Conservation (phyloP, 1,140 invertebrate genomes). For the Caenorhabditis briggsae region DNA sequence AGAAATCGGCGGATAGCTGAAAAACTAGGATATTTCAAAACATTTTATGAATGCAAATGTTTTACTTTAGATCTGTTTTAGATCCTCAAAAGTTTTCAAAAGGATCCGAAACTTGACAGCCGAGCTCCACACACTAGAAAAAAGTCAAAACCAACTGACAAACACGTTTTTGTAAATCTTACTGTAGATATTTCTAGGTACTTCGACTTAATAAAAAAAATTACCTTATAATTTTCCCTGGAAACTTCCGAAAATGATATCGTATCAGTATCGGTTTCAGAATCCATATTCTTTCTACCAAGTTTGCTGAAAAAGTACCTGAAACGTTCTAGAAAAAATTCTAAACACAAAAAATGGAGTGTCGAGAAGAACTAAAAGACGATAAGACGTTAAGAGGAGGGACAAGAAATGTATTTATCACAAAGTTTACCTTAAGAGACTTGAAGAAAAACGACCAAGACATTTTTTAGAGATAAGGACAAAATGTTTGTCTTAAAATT, state of each 20-base stretch:
- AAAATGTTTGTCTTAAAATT: background rate
- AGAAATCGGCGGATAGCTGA: no score
- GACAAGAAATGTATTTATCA: constrained; percentile 45
- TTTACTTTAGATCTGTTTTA: no score
- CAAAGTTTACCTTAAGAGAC: constrained; percentile 34
- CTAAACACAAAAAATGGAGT: background rate
- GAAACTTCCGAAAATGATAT: constrained; percentile 4
- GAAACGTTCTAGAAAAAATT: background rate
- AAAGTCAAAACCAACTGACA: no score
- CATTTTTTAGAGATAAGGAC: background rate
- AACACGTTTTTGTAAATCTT: no score
- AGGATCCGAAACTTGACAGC: background rate
- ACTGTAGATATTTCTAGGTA: no score
- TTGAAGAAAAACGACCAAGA: constrained; percentile 1
- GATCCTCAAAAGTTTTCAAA: background rate
- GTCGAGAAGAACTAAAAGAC: background rate
- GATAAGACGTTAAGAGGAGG: constrained; percentile 31
- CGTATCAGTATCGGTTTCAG: constrained; percentile 42
- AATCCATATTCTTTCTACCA: constrained; percentile 17
- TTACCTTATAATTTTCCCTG: constrained; percentile 14
- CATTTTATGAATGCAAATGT: no score
- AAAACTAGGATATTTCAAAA: no score
- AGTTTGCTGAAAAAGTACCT: constrained; percentile 40
- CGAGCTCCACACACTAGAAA: no score
- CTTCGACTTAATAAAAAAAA: background rate